Evolutionary conservation across 2,888 invertebrate species (phyloP).

Genomic region (Heliconius aoede): DNA sequence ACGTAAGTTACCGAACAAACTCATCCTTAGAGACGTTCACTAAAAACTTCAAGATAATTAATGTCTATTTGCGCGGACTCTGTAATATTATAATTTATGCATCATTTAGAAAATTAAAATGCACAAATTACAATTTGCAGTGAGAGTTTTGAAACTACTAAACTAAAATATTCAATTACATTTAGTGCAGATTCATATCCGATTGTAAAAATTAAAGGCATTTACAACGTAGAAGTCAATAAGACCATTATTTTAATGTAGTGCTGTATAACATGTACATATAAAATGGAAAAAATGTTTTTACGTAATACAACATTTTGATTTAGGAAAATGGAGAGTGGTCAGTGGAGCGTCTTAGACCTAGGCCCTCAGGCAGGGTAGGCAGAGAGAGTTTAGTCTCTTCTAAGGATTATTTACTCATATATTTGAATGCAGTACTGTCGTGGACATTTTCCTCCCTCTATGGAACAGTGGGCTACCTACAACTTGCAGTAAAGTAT

Average conservation of each 20-base stretch:
- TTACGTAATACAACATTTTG: neutral
- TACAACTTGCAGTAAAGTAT: no score
- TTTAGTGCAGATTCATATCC: neutral
- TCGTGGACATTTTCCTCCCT: no score
- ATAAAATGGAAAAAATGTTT: neutral
- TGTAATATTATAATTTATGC: conserved; percentile 13
- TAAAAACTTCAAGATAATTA: neutral
- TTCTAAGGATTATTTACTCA: no score
- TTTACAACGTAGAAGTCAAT: neutral
- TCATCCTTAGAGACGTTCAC: neutral
- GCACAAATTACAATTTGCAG: neutral
- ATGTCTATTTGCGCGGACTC: conserved; percentile 6
- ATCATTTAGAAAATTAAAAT: conserved; percentile 10
- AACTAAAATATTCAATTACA: neutral
- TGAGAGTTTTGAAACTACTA: neutral
- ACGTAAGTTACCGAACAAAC: neutral
- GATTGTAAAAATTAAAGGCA: no score
- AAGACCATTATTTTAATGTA: neutral
- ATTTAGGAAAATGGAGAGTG: neutral
- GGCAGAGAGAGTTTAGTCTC: no score
- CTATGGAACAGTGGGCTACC: no score
- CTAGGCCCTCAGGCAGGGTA: no score
- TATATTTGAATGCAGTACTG: no score
- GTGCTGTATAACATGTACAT: neutral
- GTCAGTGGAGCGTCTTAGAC: neutral